Conservation (phyloP, 1,140 invertebrate species). For the Chironomus striatipennis region DNA sequence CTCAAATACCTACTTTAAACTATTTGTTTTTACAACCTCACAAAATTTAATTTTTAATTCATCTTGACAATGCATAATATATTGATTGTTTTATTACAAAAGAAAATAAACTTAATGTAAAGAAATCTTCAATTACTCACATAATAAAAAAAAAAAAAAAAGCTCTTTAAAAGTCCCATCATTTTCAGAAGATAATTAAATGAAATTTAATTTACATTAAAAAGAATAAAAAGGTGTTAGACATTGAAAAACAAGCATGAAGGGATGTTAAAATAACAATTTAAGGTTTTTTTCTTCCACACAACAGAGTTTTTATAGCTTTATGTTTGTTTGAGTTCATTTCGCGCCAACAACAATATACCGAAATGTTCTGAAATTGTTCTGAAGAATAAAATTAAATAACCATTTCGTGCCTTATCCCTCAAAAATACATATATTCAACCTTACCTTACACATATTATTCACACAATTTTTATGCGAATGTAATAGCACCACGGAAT, state of each 20-base stretch:
- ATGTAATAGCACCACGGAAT: not conserved
- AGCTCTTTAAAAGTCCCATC: not conserved
- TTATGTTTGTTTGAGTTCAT: not conserved
- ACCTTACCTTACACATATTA: no score
- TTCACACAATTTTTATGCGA: no score
- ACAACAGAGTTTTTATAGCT: not conserved
- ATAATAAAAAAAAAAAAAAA: not conserved
- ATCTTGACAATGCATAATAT: no score
- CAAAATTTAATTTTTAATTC: no score
- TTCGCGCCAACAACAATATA: not conserved
- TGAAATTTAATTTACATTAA: not conserved
- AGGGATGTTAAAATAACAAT: slow-evolving; percentile 13
- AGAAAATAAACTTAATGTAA: no score
- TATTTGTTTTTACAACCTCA: no score
- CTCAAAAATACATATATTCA: not conserved
- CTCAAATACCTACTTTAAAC: no score
- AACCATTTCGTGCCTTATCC: not conserved
- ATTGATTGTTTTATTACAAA: no score
- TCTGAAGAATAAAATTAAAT: not conserved
- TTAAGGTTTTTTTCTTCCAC: not conserved
- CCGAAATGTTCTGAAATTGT: no score
- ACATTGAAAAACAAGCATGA: not conserved
- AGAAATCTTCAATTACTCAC: not conserved
- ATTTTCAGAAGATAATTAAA: not conserved
- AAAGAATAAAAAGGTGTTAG: not conserved